phyloP scores from a whole-genome alignment of 2,113 vertebrate genomes.

The Casuarius casuarius region DNA sequence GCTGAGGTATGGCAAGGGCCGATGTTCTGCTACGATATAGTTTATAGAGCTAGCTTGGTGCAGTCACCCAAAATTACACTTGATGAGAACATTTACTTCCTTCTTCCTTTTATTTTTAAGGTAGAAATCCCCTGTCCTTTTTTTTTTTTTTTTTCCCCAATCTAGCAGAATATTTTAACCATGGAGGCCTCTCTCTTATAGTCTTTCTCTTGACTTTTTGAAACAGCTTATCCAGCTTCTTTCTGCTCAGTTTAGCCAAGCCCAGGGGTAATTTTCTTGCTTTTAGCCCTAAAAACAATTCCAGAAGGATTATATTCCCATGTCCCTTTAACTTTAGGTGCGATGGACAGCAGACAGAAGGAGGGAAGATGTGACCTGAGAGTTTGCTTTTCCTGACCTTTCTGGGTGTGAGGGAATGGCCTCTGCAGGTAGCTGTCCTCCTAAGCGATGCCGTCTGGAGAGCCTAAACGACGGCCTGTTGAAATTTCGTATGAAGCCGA shows the following conservation, averaged over 20 bases:
- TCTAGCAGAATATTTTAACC: background rate
- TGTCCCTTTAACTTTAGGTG: background rate
- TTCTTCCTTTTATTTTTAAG: background rate
- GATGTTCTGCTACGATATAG: background rate
- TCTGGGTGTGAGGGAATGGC: background rate
- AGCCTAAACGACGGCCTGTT: background rate
- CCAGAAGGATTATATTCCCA: background rate
- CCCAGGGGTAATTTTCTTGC: background rate
- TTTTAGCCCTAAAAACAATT: background rate
- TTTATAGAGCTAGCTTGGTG: background rate
- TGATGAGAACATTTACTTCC: background rate
- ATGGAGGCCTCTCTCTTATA: accelerated
- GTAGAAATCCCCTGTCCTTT: background rate
- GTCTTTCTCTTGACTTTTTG: background rate
- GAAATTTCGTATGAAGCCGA: constrained; percentile 45
- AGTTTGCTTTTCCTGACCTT: background rate
- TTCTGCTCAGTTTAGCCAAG: background rate
- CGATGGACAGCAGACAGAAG: background rate
- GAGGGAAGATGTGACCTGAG: background rate
- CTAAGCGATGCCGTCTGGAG: background rate
- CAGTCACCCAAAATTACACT: background rate
- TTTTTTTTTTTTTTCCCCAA: background rate
- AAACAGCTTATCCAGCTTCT: background rate
- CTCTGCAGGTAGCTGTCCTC: background rate
- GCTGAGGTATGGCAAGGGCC: accelerated